Base-by-base conservation (phyloP, 1,140 invertebrate genomes). In the Zaprionus africanus region DNA sequence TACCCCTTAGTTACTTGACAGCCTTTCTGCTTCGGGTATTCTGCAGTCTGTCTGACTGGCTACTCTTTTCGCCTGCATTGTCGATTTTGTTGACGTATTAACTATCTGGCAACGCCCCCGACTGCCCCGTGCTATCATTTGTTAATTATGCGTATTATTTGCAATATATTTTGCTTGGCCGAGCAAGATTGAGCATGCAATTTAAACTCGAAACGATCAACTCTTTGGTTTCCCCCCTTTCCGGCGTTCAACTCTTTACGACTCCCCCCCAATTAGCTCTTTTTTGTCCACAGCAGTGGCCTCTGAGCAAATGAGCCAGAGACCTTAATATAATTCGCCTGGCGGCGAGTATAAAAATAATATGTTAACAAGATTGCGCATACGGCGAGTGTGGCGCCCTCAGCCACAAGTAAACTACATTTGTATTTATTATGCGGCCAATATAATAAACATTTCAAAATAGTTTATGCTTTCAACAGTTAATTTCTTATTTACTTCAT, bases 61-160 rank as follows among this genome's bases (percentile, higher is more conserved):
- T 4, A 4, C n/a, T 38, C 19, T 54, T 0, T 19, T 56, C 5
- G 11, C 7, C 22, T 28, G 2, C n/a, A 36, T 11, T 69, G 62
- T 43, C 66, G 19, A 54, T 62, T 74, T 70, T 24, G 31, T 26
- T 60, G 43, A 17, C 31, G 54, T 72, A 67, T 53, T 73, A 56
- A 41, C 36, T 36, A 57, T 36, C 65, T 31, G 46, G 70, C 19
- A 74, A 70, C 54, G 67, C 67, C 74, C 65, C 68, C n/a, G 34
- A 12, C 22, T 22, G 46, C 43, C 61, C 19, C 24, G 17, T 65
- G 65, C 57, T 62, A 80, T 80, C 75, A 80, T 78, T 69, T 73
- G 64, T 78, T 78, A 80, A 80, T 74, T 78, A 74, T 80, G 75
- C 70, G 65, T 78, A 78, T 78, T 74, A 80, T 80, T 80, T 80